These are phyloP conservation scores for Sinosuthora webbiana DNA, from an alignment of 2,113 vertebrate genomes.

Conservation along the genomic window DNA sequence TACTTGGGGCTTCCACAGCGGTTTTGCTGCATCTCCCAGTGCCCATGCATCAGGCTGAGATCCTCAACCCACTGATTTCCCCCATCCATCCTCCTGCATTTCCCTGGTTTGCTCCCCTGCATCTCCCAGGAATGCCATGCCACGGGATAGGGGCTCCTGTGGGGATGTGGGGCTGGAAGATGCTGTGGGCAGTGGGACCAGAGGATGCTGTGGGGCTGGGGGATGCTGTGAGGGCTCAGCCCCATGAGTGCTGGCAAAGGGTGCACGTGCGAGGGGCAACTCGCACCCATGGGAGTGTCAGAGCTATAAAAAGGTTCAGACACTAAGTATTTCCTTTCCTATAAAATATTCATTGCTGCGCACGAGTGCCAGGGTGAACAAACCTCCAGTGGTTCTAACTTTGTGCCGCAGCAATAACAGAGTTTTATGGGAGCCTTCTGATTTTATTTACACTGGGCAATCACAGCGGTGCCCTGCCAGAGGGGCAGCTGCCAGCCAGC, in stretches of 20 bases:
- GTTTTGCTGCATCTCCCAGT: not conserved
- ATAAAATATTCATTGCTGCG: slow-evolving; percentile 96
- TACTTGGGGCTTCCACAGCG: accelerated
- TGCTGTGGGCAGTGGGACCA: not conserved
- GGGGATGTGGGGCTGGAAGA: not conserved
- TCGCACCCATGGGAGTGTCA: slow-evolving; percentile 66
- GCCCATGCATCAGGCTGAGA: not conserved
- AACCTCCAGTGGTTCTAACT: slow-evolving; percentile 94
- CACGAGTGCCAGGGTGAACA: slow-evolving; percentile 84
- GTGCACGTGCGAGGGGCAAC: slow-evolving; percentile 48
- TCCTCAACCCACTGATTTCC: accelerated
- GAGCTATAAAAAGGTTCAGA: slow-evolving; percentile 95
- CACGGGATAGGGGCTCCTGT: not conserved
- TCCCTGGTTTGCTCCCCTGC: not conserved
- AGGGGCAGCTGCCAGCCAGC: not conserved
- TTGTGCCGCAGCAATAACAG: slow-evolving; percentile 77
- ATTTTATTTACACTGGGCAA: slow-evolving; percentile 69
- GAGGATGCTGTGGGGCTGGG: not conserved
- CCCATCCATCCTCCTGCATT: no score
- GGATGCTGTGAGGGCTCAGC: not conserved
- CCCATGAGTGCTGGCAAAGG: not conserved
- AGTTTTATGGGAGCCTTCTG: slow-evolving; percentile 75
- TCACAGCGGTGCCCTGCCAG: not conserved
- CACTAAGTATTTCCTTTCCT: slow-evolving; percentile 89
- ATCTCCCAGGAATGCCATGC: accelerated